Conservation (phyloP, 2,113 vertebrate species). For the Tychaedon coryphoeus region DNA sequence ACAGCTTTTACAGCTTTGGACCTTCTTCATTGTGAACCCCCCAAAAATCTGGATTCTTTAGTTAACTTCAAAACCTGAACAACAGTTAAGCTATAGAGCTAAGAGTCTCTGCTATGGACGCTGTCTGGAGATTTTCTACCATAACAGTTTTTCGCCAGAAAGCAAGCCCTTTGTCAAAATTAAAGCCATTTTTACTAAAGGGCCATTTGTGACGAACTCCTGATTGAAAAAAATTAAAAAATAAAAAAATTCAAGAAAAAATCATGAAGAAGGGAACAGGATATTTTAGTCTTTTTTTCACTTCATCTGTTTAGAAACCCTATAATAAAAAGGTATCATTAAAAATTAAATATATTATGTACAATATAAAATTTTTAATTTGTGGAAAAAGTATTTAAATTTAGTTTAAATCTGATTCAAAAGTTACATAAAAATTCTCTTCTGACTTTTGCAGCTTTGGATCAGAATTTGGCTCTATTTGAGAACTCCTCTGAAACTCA, state of each 20-base stretch:
- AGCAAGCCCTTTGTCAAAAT: background rate
- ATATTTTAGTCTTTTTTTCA: background rate
- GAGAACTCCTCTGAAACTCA: background rate
- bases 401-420: background rate
- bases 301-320: background rate
- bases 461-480: background rate
- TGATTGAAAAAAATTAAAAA: background rate
- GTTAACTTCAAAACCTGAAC: background rate
- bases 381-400: background rate
- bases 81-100: background rate
- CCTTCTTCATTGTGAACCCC: background rate
- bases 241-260: too few relatives aligned
- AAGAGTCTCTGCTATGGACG: background rate
- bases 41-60: background rate
- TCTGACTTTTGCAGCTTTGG: background rate
- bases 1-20: background rate
- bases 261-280: background rate
- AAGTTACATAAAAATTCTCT: background rate
- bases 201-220: background rate
- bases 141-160: background rate
- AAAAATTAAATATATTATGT: background rate
- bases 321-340: background rate
- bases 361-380: background rate
- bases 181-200: background rate
- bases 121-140: background rate